Evolutionary conservation across 2,113 vertebrate species (phyloP), one percentile per base, ranked within the genome.

Genomic region (Carollia perspicillata): DNA sequence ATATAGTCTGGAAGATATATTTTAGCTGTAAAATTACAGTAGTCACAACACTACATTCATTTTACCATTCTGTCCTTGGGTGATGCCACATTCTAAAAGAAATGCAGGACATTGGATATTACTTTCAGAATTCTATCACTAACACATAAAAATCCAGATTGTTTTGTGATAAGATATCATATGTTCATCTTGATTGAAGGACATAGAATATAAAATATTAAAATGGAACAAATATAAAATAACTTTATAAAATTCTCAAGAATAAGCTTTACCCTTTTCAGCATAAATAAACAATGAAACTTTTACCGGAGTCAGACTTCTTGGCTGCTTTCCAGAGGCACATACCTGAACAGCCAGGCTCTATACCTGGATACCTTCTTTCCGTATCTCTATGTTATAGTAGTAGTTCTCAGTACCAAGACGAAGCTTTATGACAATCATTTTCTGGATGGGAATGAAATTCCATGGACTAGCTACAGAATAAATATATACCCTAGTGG

Each of bases 281-380:
- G 13, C 93, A 96, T 94, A 96, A 97, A 87, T 95, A 98, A 97
- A 97, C 97, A 97, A 97, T 94, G 18, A 1, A 86, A 28, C 87
- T 97, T 79, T 81, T 68, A 97, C 51, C 22, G 33, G 79, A 96
- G 17, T 77, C 44, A 87, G 93, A 40, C 69, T 60, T 93, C 28
- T 94, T 96, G 92, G 68, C 11, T 85, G 51, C 83, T 80, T 93
- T 96, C 68, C 91, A 97, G 66, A 42, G 6, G 28, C 28, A 53
- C 93, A 68, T 96, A 93, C 72, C 40, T 91, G 77, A 86, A 53
- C 13, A 74, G 55, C 3, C 6, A 44, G 33, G 35, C 3, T 95
- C 26, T 98, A 22, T 98, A 78, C 95, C 68, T 35, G 88, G 87
- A 49, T 49, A 91, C 92, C 78, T 96, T 94, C 71, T 80, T 95